Percentiles rank a stretch among this genome's conserved stretches.
Conservation (phyloP, 2,797 vertebrate genomes). For the Sciurus vulgaris region DNA sequence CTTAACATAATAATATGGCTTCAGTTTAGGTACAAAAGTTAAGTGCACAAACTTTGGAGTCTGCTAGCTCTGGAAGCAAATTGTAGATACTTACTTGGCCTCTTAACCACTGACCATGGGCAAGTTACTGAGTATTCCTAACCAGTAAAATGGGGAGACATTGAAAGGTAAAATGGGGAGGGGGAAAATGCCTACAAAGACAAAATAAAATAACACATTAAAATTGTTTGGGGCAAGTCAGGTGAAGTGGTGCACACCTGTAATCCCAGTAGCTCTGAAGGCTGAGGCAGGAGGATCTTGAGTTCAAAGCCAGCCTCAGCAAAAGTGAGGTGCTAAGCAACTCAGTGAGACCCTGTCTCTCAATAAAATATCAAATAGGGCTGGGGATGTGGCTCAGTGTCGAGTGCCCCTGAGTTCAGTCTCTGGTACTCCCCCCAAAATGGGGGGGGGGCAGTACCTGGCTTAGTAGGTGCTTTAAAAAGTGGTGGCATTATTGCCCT, state of each 20-base stretch:
- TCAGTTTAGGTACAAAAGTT: conserved; percentile 31
- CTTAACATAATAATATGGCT: background rate
- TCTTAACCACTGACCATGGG: background rate
- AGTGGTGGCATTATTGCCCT: accelerated
- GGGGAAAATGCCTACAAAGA: background rate
- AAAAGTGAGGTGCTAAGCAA: too few relatives aligned
- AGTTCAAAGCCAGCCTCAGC: too few relatives aligned
- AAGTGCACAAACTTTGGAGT: conserved; percentile 37
- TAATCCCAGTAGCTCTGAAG: too few relatives aligned
- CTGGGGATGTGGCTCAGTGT: too few relatives aligned
- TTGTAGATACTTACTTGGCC: background rate
- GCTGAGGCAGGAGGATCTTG: too few relatives aligned
- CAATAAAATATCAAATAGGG: too few relatives aligned
- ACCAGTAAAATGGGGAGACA: conserved; percentile 14
- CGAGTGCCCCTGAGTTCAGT: too few relatives aligned
- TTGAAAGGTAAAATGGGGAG: background rate
- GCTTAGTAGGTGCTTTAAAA: background rate
- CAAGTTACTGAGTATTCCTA: conserved; percentile 39
- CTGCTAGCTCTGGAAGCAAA: background rate
- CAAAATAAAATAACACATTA: background rate
- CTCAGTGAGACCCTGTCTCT: too few relatives aligned
- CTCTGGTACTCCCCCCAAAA: too few relatives aligned
- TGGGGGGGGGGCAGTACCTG: too few relatives aligned
- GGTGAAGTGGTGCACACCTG: too few relatives aligned
- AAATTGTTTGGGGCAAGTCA: background rate